Conservation (phyloP, 1,140 invertebrate species). For the Drosophila pallidifrons region DNA sequence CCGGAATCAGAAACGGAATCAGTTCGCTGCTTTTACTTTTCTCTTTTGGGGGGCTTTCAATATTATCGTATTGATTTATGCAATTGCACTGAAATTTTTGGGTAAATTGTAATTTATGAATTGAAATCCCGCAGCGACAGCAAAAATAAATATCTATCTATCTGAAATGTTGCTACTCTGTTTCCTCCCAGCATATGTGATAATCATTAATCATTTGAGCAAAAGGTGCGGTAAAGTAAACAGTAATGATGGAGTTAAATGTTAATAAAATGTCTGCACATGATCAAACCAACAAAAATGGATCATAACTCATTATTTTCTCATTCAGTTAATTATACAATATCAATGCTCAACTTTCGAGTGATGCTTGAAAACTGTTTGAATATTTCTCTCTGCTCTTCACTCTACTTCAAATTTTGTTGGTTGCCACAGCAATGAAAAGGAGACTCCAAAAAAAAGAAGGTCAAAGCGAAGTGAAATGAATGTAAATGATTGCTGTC, state of each 20-base stretch:
- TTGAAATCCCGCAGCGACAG: constrained; percentile 20
- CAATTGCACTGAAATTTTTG: constrained; percentile 32
- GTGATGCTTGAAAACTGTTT: constrained; percentile 9
- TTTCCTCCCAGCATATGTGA: neutral
- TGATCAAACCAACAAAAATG: neutral
- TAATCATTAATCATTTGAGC: neutral
- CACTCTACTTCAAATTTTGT: too few relatives aligned
- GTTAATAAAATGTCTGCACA: constrained; percentile 8
- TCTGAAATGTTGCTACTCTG: neutral
- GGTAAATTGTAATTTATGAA: constrained; percentile 42
- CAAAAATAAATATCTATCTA: constrained; percentile 17
- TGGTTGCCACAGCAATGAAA: too few relatives aligned
- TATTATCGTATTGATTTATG: constrained; percentile 50
- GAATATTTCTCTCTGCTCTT: neutral
- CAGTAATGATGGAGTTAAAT: neutral
- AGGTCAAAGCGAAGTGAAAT: constrained; percentile 14
- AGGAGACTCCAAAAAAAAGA: neutral
- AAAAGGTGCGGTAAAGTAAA: neutral
- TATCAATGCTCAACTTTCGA: neutral
- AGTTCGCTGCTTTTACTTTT: constrained; percentile 21
- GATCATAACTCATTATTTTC: constrained; percentile 2
- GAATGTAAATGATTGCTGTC: constrained; percentile 49
- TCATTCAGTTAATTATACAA: neutral
- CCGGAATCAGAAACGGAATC: constrained; percentile 62
- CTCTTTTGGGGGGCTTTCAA: constrained; percentile 19